Conservation (phyloP, 1,140 invertebrate species). For the Batillaria attramentaria region DNA sequence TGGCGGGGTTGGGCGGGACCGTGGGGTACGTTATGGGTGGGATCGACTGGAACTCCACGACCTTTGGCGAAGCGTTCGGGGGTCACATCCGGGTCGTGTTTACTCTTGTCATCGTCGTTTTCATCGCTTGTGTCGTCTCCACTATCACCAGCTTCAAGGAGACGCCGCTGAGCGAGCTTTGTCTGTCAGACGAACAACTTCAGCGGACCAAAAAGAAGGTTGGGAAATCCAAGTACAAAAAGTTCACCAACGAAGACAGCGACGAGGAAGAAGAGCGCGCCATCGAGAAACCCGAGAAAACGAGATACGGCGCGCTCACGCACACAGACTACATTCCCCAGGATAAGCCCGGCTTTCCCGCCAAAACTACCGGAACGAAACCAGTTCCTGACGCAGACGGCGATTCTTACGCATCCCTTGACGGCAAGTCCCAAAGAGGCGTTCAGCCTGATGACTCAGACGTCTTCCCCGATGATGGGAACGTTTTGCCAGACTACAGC, state of each 20-base stretch:
- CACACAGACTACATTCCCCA: not conserved
- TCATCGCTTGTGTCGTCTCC: conserved; percentile 57
- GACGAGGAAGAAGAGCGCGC: conserved; percentile 27
- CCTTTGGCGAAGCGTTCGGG: conserved; percentile 77
- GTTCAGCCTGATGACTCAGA: no score
- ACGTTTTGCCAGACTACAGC: no score
- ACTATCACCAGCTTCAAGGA: conserved; percentile 66
- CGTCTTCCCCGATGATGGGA: no score
- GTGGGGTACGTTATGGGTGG: conserved; percentile 94
- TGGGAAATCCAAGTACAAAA: conserved; percentile 62
- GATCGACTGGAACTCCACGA: conserved; percentile 89
- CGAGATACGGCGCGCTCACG: conserved; percentile 33
- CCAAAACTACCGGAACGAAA: no score
- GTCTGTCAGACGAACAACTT: conserved; percentile 46
- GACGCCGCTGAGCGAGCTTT: conserved; percentile 60
- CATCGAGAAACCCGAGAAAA: conserved; percentile 11
- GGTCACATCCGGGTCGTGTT: conserved; percentile 90
- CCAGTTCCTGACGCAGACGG: no score
- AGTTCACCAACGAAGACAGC: conserved; percentile 65
- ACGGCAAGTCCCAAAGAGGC: no score
- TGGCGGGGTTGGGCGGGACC: conserved; percentile 95
- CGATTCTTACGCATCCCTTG: no score
- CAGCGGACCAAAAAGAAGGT: conserved; percentile 68
- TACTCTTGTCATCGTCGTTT: conserved; percentile 57
- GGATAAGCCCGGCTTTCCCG: no score